A percentile compares a stretch with the other conserved stretches of the same genome.
Conservation (phyloP, 2,888 invertebrate species). For the Desoria tigrina region DNA sequence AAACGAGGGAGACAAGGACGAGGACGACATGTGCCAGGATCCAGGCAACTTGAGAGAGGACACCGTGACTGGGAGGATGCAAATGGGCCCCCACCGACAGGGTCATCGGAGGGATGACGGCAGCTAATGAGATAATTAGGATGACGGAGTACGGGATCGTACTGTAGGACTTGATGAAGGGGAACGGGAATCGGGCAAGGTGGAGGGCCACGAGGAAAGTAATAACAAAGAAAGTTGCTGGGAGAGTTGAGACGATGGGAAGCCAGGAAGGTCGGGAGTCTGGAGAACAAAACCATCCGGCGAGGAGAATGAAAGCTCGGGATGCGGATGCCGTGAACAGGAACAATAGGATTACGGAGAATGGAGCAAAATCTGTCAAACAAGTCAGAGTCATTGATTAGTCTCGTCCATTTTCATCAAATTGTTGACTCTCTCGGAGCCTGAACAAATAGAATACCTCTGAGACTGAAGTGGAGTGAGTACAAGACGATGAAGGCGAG, state of each 20-base stretch:
- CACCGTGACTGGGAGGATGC: conserved; percentile 46
- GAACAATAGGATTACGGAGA: conserved; percentile 54
- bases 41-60: conserved; percentile 53
- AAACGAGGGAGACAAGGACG: conserved; percentile 52
- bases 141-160: conserved; percentile 50
- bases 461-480: conserved; percentile 53
- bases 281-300: conserved; percentile 52
- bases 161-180: conserved; percentile 52
- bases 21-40: conserved; percentile 52
- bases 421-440: not conserved
- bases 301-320: conserved; percentile 54
- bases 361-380: conserved; percentile 54
- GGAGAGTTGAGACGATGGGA: conserved; percentile 53
- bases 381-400: conserved; percentile 46
- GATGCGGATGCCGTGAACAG: conserved; percentile 53
- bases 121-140: conserved; percentile 49
- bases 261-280: conserved; percentile 53
- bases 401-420: conserved; percentile 41
- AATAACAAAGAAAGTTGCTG: conserved; percentile 52
- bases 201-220: conserved; percentile 52
- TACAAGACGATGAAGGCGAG: conserved; percentile 53
- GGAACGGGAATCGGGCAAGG: conserved; percentile 53
- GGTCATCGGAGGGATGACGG: conserved; percentile 50
- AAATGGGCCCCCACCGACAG: conserved; percentile 52
- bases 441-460: conserved; percentile 46